Conservation (phyloP, 2,113 vertebrate species). For the Thermophis baileyi region DNA sequence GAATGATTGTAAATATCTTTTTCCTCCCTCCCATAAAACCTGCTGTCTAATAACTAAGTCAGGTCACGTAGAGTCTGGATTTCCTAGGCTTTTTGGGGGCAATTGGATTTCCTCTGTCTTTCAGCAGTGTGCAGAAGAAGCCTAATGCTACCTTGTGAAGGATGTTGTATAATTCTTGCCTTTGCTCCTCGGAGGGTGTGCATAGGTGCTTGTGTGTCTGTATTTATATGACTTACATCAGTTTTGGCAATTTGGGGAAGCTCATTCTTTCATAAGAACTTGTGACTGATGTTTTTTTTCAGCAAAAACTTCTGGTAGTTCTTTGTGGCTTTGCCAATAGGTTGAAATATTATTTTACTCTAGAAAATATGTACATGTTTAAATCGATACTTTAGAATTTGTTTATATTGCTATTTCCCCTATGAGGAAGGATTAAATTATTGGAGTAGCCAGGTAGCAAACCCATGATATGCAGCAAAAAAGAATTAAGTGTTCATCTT, state of each 20-base stretch:
- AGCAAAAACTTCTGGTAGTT: background rate
- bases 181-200: background rate
- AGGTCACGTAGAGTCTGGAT: conserved; percentile 83
- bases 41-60: conserved; percentile 80
- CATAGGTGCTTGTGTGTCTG: background rate
- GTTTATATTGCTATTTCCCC: background rate
- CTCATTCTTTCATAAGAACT: conserved; percentile 30
- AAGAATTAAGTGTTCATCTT: background rate
- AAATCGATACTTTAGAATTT: background rate
- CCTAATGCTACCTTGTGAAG: conserved; percentile 38
- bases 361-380: background rate
- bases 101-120: conserved; percentile 68
- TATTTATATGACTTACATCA: background rate
- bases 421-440: background rate
- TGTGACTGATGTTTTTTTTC: background rate
- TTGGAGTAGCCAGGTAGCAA: background rate
- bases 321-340: background rate
- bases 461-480: background rate
- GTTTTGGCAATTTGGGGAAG: conserved; percentile 38
- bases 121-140: conserved; percentile 56
- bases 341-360: background rate
- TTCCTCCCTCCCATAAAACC: conserved; percentile 64
- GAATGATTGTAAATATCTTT: conserved; percentile 63
- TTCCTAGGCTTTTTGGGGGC: conserved; percentile 73
- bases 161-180: conserved; percentile 23